A percentile compares a stretch with the other conserved stretches of the same genome.
These are phyloP conservation scores for Chloropsis cyanopogon DNA, from an alignment of 2,113 vertebrate genomes.

Conservation along the genomic window DNA sequence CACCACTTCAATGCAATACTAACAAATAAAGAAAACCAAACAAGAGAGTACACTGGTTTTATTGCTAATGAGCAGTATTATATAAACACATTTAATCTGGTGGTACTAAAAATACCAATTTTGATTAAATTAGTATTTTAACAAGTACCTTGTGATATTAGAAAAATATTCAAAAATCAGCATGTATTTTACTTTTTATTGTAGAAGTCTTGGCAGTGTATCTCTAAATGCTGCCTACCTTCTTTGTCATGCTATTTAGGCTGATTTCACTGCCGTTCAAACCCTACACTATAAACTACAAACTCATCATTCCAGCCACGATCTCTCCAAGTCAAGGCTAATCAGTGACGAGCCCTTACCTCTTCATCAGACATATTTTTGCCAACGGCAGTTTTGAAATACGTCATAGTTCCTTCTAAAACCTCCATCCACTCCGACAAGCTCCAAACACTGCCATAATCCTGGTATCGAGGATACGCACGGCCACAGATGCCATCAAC, in stretches of 20 bases:
- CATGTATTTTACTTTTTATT: not conserved
- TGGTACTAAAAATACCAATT: not conserved
- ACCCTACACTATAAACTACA: not conserved
- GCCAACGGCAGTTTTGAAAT: conserved; percentile 78
- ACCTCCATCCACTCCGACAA: conserved; percentile 83
- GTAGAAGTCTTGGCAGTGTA: not conserved
- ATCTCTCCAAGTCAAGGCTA: not conserved
- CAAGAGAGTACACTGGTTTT: not conserved
- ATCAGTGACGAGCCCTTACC: conserved; percentile 59
- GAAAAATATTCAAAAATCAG: not conserved
- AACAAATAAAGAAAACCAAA: not conserved
- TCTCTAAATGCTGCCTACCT: not conserved
- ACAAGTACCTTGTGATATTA: not conserved
- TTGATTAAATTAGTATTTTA: not conserved
- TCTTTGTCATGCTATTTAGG: not conserved
- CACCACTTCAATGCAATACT: not conserved
- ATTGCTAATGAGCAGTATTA: not conserved
- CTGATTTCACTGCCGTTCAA: not conserved
- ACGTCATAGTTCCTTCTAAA: conserved; percentile 56
- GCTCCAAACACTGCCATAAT: conserved; percentile 82
- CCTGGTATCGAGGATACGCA: conserved; percentile 72
- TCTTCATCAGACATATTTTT: conserved; percentile 80
- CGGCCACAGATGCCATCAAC: conserved; percentile 89
- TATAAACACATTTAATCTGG: not conserved
- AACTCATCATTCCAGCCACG: not conserved